Base-by-base conservation (phyloP, 2,113 vertebrate genomes). In the Geococcyx californianus region DNA sequence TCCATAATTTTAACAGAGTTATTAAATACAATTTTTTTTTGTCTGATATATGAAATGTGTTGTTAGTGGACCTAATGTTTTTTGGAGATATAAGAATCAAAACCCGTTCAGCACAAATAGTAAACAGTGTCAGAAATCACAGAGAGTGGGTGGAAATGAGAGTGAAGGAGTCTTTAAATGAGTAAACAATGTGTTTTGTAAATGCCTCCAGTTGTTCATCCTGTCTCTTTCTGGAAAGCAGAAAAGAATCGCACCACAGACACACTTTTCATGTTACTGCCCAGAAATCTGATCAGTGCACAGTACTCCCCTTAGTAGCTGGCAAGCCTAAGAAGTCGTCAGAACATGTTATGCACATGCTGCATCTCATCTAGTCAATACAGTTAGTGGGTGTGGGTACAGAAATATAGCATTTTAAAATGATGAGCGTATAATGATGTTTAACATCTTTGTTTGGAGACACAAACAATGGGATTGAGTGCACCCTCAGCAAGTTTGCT, bases 301-400 rank as follows among this genome's bases (percentile, higher is more conserved):
- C 56, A 85, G 83, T 44, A 11, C 34, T 75, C 10, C 49, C 10
- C 66, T 82, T 67, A 52, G 49, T 86, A 59, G 52, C 24, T 60
- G 28, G 58, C 31, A n/a, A 45, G 75, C 33, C 68, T 54, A 3
- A 7, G 40, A 45, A 24, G 47, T 15, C 44, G 66, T 11, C 25
- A 34, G 47, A 29, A 8, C 13, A 5, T 33, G n/a, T 10, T 26
- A 18, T 47, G 54, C 54, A 19, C 45, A 9, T 8, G 1, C 28
- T 49, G 26, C 40, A 16, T 67, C 64, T 74, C 5, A 0, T 74
- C 40, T 84, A 13, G 16, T 7, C 5, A 3, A 70, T 84, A 45
- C 52, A 67, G 31, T 12, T 8, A 29, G 20, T 75, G 56, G 36
- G 7, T 0, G 0, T 18, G 8, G 52, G 7, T 36, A 4, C 25